Percentiles rank a stretch among this genome's conserved stretches.
Evolutionary conservation across 1,140 invertebrate species (phyloP).

Genomic region (Trinorchestia longiramus): DNA sequence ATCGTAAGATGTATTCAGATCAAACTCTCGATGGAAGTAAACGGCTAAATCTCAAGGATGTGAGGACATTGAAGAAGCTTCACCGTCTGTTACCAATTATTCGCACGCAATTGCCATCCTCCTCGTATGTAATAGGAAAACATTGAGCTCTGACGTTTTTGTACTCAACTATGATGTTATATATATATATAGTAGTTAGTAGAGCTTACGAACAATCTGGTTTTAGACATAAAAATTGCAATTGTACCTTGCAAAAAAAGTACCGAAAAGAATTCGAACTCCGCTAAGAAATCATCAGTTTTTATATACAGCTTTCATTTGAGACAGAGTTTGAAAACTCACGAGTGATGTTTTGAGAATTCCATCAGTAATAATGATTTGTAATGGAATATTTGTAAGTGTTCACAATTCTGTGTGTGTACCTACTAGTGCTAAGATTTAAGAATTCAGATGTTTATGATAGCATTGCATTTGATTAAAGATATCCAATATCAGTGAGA

Average conservation of each 20-base stretch:
- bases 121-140: background rate
- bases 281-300: background rate
- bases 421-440: too few relatives aligned
- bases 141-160: background rate
- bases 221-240: background rate
- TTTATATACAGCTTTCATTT: background rate
- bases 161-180: background rate
- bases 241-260: background rate
- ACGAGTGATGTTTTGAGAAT: too few relatives aligned
- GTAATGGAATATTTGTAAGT: too few relatives aligned
- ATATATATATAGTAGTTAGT: background rate
- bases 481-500: background rate
- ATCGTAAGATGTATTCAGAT: too few relatives aligned
- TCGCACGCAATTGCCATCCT: background rate
- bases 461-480: too few relatives aligned
- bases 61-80: too few relatives aligned
- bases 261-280: background rate
- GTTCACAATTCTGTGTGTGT: too few relatives aligned
- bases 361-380: too few relatives aligned
- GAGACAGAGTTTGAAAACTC: too few relatives aligned
- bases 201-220: background rate
- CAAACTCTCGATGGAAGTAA: too few relatives aligned
- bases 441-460: background rate
- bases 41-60: too few relatives aligned
- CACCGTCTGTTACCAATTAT: background rate